Conservation (phyloP, 2,888 invertebrate species). For the Euplagia quadripunctaria region DNA sequence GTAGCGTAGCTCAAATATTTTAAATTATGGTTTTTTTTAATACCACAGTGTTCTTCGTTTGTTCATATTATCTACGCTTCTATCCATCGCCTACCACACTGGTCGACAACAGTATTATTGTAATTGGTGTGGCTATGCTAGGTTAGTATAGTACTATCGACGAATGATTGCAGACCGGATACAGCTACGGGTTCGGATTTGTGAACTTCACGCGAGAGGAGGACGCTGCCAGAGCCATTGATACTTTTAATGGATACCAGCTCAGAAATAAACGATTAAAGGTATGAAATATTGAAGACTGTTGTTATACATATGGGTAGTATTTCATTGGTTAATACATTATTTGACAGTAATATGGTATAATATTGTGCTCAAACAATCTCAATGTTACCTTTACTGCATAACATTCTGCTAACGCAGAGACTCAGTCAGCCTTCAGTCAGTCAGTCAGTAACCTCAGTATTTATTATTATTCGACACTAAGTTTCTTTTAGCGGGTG, state of each 20-base stretch:
- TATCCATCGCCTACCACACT: too few species aligned
- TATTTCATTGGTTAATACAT: neutral
- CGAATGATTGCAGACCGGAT: slow-evolving; percentile 91
- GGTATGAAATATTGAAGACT: slow-evolving; percentile 74
- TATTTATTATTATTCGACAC: neutral
- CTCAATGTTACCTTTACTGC: neutral
- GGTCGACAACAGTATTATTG: too few species aligned
- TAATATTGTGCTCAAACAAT: neutral
- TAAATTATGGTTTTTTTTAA: too few species aligned
- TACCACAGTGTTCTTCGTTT: too few species aligned
- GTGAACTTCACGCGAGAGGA: slow-evolving; percentile 95
- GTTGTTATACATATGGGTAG: neutral
- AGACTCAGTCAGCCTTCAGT: too few species aligned
- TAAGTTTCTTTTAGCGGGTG: too few species aligned
- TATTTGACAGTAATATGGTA: neutral
- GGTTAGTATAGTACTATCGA: too few species aligned
- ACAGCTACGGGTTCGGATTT: slow-evolving; percentile 98
- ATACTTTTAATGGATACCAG: slow-evolving; percentile 94
- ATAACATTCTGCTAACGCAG: neutral
- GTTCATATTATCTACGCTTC: too few species aligned
- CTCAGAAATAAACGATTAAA: slow-evolving; percentile 97
- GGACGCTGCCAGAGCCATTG: slow-evolving; percentile 95
- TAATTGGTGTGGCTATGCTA: too few species aligned
- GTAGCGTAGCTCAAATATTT: too few species aligned
- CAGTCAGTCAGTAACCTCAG: neutral